Evolutionary conservation across 2,888 invertebrate species (phyloP).

Genomic region (Cheilosia vulpina): DNA sequence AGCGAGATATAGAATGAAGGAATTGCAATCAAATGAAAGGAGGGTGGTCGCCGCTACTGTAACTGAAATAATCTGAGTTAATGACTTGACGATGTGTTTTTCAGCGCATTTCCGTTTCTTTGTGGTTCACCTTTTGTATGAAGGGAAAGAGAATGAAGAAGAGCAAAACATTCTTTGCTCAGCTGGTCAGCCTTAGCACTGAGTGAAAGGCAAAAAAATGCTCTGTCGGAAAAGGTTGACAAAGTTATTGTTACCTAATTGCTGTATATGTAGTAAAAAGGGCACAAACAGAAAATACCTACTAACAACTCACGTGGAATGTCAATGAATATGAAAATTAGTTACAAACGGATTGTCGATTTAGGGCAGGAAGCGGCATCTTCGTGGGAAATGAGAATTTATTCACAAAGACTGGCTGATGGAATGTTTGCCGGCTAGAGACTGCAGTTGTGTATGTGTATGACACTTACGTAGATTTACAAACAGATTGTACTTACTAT

Average conservation of each 20-base stretch:
- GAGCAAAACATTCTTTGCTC: conserved; percentile 8
- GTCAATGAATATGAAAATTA: conserved; percentile 13
- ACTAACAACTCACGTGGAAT: not conserved
- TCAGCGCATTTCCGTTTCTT: conserved; percentile 46
- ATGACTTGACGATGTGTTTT: conserved; percentile 40
- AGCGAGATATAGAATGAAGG: conserved; percentile 3
- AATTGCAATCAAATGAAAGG: conserved; percentile 9
- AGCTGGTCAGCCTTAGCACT: not conserved
- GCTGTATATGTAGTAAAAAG: not conserved
- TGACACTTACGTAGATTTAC: too few relatives aligned
- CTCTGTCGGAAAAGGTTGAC: not conserved
- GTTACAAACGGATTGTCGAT: not conserved
- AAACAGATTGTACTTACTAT: too few relatives aligned
- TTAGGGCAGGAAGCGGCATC: conserved; percentile 10
- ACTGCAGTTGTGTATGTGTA: too few relatives aligned
- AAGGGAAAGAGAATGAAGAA: not conserved
- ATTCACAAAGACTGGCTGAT: not conserved
- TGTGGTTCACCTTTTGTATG: conserved; percentile 13
- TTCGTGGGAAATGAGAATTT: not conserved
- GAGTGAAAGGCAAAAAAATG: not conserved
- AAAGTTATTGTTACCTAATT: conserved; percentile 12
- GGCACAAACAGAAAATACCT: not conserved
- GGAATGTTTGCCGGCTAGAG: not conserved
- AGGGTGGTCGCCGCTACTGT: conserved; percentile 29
- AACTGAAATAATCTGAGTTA: conserved; percentile 37